Evolutionary conservation across 2,888 invertebrate genomes (phyloP).

Genomic region (Leucoma salicis): DNA sequence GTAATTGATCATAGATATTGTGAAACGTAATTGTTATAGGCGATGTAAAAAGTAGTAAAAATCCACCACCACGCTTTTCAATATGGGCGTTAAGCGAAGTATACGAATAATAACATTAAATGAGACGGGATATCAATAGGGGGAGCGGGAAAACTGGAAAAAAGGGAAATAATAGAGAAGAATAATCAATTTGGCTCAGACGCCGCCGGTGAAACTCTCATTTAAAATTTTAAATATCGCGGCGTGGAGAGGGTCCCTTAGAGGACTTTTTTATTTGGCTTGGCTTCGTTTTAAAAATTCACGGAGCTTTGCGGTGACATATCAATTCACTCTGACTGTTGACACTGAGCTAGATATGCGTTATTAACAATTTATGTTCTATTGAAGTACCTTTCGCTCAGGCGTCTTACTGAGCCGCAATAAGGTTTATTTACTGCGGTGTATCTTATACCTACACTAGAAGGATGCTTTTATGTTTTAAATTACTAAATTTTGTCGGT

Average conservation of each 20-base stretch:
- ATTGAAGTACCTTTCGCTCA: conserved; percentile 12
- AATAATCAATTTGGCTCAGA: conserved; percentile 82
- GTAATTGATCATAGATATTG: conserved; percentile 9
- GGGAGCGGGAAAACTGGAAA: conserved; percentile 70
- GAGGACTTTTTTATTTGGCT: conserved; percentile 80
- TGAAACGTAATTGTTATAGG: conserved; percentile 26
- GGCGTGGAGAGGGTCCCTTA: conserved; percentile 61
- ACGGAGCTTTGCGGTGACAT: conserved; percentile 74
- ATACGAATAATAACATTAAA: conserved; percentile 74
- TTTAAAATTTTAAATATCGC: conserved; percentile 80
- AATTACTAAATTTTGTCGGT: too few species aligned
- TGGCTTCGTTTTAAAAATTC: conserved; percentile 76
- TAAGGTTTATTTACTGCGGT: background rate
- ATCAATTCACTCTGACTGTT: conserved; percentile 76
- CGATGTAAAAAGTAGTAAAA: conserved; percentile 33
- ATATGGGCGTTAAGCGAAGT: conserved; percentile 39
- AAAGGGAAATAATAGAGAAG: conserved; percentile 80
- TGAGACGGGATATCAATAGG: conserved; percentile 67
- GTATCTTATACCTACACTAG: too few species aligned
- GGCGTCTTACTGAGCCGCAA: background rate
- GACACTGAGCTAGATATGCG: conserved; percentile 51
- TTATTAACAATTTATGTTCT: conserved; percentile 27
- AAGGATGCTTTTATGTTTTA: too few species aligned
- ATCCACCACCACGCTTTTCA: conserved; percentile 20
- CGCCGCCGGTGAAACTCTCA: conserved; percentile 74